phyloP scores from a whole-genome alignment of 2,797 vertebrate species.

The Propithecus perrieri region DNA sequence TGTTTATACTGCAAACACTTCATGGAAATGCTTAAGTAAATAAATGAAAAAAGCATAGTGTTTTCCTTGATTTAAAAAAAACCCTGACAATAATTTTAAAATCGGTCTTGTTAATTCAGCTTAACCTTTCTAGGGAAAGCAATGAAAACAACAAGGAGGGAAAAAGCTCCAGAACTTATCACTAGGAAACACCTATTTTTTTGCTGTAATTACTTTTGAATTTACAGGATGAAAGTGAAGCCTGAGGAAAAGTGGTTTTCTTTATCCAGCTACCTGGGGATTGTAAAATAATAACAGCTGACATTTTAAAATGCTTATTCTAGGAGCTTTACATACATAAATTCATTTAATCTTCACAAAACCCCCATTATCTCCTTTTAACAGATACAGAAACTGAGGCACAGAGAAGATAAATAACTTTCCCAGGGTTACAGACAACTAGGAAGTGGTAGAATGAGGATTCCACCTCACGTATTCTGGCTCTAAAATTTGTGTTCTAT shows the following conservation, averaged over 20 bases:
- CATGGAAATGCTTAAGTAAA: conserved; percentile 72
- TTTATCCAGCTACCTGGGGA: background rate
- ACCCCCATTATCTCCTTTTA: background rate
- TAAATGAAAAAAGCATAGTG: conserved; percentile 58
- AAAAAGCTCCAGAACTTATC: conserved; percentile 46
- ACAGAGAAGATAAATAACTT: background rate
- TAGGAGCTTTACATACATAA: background rate
- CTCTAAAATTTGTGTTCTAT: background rate
- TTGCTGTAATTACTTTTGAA: conserved; percentile 40
- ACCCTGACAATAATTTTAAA: conserved; percentile 32
- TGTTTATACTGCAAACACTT: conserved; percentile 73
- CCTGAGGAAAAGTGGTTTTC: background rate
- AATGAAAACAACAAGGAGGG: conserved; percentile 47
- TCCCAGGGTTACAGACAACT: background rate
- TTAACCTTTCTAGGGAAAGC: conserved; percentile 45
- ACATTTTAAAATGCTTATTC: conserved; percentile 44
- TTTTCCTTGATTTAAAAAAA: conserved; percentile 64
- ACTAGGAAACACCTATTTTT: conserved; percentile 32
- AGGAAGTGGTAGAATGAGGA: background rate
- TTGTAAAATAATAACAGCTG: conserved; percentile 21
- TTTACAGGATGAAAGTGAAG: conserved; percentile 49
- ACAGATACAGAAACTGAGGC: background rate
- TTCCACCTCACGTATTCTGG: background rate
- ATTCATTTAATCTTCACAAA: background rate
- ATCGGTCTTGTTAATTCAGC: conserved; percentile 48